These are phyloP conservation scores for Coreoperca whiteheadi DNA, from an alignment of 2,113 vertebrate genomes.

Conservation along the genomic window DNA sequence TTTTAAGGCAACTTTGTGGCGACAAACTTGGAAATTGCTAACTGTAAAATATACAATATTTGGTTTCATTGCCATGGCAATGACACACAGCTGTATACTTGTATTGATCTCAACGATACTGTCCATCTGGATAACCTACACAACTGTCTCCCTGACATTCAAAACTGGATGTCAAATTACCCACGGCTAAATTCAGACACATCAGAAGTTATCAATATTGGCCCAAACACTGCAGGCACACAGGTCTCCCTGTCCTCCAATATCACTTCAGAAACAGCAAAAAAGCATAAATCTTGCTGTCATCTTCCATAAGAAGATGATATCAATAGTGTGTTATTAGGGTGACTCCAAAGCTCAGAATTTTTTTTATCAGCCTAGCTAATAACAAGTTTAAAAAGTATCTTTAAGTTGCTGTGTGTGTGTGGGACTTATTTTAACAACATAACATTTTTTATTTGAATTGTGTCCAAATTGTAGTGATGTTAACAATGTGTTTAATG, in stretches of 20 bases:
- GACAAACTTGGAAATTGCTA: neutral
- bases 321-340: conserved; percentile 6
- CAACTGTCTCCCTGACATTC: neutral
- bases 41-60: neutral
- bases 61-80: neutral
- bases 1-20: neutral
- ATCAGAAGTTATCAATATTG: neutral
- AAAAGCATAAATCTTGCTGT: neutral
- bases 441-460: neutral
- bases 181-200: neutral
- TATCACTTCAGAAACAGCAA: neutral
- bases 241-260: neutral
- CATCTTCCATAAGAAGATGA: neutral
- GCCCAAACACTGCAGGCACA: neutral
- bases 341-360: neutral
- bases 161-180: neutral
- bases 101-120: neutral
- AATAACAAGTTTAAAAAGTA: neutral
- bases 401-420: neutral
- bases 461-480: neutral
- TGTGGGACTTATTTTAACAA: neutral
- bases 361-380: neutral
- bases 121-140: neutral
- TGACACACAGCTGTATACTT: neutral
- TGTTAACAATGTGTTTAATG: neutral